A percentile compares a stretch with the other conserved stretches of the same genome.
Conservation (phyloP, 2,797 vertebrate species). For the Brotula barbata region DNA sequence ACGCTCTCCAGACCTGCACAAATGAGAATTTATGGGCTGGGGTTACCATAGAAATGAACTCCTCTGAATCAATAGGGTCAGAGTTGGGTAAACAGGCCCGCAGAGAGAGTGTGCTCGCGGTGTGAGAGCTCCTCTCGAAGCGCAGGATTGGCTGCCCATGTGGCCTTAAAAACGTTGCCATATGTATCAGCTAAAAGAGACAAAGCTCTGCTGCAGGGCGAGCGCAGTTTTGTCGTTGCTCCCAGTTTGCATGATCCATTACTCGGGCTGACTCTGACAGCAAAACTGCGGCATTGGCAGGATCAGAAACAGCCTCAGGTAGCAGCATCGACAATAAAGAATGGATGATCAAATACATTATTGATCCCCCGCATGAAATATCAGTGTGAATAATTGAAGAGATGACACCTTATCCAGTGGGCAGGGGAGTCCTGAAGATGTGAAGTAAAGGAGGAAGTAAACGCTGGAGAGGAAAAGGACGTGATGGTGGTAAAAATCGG, state of each 20-base stretch:
- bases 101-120: slow-evolving; percentile 40
- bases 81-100: slow-evolving; percentile 58
- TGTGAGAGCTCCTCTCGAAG: slow-evolving; percentile 37
- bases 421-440: slow-evolving; percentile 51
- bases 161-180: slow-evolving; percentile 35
- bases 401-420: slow-evolving; percentile 51
- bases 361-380: slow-evolving; percentile 71
- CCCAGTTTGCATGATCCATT: neutral
- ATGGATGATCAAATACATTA: slow-evolving; percentile 70
- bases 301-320: slow-evolving; percentile 42
- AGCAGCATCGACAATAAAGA: slow-evolving; percentile 53
- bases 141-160: slow-evolving; percentile 41
- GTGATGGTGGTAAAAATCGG: slow-evolving; percentile 25
- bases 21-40: slow-evolving; percentile 74
- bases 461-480: neutral
- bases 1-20: slow-evolving; percentile 45
- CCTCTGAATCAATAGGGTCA: slow-evolving; percentile 66
- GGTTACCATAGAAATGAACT: slow-evolving; percentile 70
- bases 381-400: slow-evolving; percentile 67
- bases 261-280: slow-evolving; percentile 21
- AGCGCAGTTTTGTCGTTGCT: slow-evolving; percentile 42
- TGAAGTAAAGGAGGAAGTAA: slow-evolving; percentile 16
- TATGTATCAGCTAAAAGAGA: slow-evolving; percentile 22
- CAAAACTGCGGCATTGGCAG: slow-evolving; percentile 23
- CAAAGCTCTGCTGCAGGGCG: slow-evolving; percentile 27